Percentiles rank a stretch among this genome's conserved stretches.
Evolutionary conservation across 1,140 invertebrate genomes (phyloP).

Genomic region (Carcinoscorpius rotundicauda): DNA sequence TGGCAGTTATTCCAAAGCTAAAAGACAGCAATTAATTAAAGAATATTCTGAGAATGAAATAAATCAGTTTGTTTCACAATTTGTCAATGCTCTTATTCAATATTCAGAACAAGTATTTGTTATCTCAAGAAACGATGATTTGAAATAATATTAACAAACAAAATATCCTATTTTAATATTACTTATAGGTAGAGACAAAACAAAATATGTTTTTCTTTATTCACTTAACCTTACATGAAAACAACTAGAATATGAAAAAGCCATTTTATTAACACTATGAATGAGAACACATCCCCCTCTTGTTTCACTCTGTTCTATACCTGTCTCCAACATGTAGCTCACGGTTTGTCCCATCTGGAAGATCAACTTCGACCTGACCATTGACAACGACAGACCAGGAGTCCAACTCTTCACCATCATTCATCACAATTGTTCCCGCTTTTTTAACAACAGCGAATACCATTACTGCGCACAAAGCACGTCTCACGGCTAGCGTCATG

Average conservation of each 20-base stretch:
- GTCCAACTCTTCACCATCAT: slow-evolving; percentile 93
- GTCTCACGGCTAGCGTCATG: slow-evolving; percentile 52
- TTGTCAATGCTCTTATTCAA: not conserved
- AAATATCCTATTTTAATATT: too few relatives aligned
- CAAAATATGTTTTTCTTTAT: too few relatives aligned
- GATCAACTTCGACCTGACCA: slow-evolving; percentile 86
- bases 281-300: too few relatives aligned
- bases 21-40: not conserved
- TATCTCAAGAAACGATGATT: too few relatives aligned
- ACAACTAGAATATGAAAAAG: too few relatives aligned
- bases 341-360: slow-evolving; percentile 62
- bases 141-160: too few relatives aligned
- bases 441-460: slow-evolving; percentile 98
- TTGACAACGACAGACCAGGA: slow-evolving; percentile 99
- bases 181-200: too few relatives aligned
- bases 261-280: too few relatives aligned
- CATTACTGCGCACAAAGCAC: slow-evolving; percentile 67
- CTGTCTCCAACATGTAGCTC: slow-evolving; percentile 83
- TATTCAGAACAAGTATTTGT: too few relatives aligned
- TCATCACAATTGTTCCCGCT: slow-evolving; percentile 89
- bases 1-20: slow-evolving; percentile 87
- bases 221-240: too few relatives aligned
- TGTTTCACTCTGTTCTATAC: slow-evolving; percentile 26
- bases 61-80: not conserved
- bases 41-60: not conserved